Percentiles rank a stretch among this genome's conserved stretches.
These are phyloP conservation scores for Eupelmus urozonus DNA, from an alignment of 2,888 invertebrate species.

Conservation along the genomic window DNA sequence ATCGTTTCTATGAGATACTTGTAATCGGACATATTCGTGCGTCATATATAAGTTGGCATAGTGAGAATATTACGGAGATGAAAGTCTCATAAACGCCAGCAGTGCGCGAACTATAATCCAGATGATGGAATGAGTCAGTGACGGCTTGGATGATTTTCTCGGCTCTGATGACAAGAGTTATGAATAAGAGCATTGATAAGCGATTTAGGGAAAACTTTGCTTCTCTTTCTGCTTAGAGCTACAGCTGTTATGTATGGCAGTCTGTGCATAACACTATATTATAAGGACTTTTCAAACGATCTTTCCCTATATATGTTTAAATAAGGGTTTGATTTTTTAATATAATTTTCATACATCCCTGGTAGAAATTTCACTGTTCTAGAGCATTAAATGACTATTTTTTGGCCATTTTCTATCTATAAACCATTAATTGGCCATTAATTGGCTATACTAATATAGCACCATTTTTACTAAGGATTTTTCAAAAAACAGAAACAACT, in stretches of 20 bases:
- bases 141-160: slow-evolving; percentile 26
- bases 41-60: neutral
- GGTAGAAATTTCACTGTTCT: no score
- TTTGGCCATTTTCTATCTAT: no score
- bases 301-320: no score
- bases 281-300: no score
- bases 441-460: no score
- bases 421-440: no score
- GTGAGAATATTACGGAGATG: slow-evolving; percentile 3
- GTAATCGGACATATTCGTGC: slow-evolving; percentile 9
- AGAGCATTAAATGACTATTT: neutral
- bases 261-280: no score
- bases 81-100: neutral
- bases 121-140: slow-evolving; percentile 42
- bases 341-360: no score
- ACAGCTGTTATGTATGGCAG: no score
- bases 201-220: slow-evolving; percentile 28
- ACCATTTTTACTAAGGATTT: no score
- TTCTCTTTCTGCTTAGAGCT: neutral
- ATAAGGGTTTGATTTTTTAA: no score
- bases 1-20: neutral
- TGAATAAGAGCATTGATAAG: slow-evolving; percentile 38
- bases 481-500: no score
- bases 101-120: slow-evolving; percentile 4
- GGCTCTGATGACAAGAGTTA: slow-evolving; percentile 19